Percentiles rank a stretch among this genome's conserved stretches.
These are phyloP conservation scores for Theretra japonica DNA, from an alignment of 2,888 invertebrate genomes.

Conservation along the genomic window DNA sequence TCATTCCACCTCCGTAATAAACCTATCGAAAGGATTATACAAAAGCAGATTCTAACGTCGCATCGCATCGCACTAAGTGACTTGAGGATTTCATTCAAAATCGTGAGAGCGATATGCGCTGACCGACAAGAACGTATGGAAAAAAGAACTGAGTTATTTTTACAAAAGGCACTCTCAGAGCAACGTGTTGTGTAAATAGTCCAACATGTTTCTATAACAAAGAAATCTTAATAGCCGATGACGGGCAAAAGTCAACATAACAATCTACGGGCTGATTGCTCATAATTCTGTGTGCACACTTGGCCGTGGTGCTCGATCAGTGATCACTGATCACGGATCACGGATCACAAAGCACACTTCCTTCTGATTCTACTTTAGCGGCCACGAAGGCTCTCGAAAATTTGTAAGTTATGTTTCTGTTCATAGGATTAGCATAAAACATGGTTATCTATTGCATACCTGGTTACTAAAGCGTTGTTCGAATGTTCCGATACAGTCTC, in stretches of 20 bases:
- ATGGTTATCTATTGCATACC: constrained; percentile 81
- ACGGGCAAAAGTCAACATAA: constrained; percentile 81
- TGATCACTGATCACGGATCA: not conserved
- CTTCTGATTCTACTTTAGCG: constrained; percentile 54
- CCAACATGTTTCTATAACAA: constrained; percentile 83
- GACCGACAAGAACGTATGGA: constrained; percentile 65
- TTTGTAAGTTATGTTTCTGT: constrained; percentile 78
- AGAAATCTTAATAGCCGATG: constrained; percentile 84
- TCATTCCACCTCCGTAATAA: constrained; percentile 75
- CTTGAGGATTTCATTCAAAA: constrained; percentile 80
- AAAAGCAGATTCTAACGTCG: constrained; percentile 81
- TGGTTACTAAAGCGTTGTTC: constrained; percentile 79
- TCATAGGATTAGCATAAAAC: constrained; percentile 80
- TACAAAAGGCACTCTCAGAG: constrained; percentile 73
- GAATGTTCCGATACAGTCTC: constrained; percentile 69
- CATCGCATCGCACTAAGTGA: constrained; percentile 67
- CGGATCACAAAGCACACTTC: constrained; percentile 60
- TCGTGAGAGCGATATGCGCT: constrained; percentile 77
- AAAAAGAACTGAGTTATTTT: constrained; percentile 75
- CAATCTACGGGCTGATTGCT: constrained; percentile 82
- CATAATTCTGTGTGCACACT: constrained; percentile 69
- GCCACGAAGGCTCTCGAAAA: constrained; percentile 70
- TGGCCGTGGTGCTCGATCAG: constrained; percentile 52
- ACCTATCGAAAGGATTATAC: constrained; percentile 76
- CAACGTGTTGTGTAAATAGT: constrained; percentile 84